phyloP scores from a whole-genome alignment of 2,888 invertebrate species.

The Pyrrhia umbra region DNA sequence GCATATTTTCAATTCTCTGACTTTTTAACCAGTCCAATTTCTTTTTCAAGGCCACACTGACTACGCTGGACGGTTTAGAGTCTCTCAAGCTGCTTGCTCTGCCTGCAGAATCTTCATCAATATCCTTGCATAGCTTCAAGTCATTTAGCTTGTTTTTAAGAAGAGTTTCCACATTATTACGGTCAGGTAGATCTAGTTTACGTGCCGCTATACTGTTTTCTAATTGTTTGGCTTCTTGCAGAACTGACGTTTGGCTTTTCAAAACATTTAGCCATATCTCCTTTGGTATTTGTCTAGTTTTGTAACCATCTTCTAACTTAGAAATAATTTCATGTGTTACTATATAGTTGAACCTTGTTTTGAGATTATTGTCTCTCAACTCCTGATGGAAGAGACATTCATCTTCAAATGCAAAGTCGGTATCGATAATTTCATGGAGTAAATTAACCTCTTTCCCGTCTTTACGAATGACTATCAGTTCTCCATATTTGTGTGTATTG shows the following conservation, averaged over 20 bases:
- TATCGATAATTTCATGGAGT: constrained; percentile 65
- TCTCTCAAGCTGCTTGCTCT: constrained; percentile 56
- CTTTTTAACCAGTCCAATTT: constrained; percentile 40
- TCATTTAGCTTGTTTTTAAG: constrained; percentile 71
- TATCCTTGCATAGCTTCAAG: constrained; percentile 74
- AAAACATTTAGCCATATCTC: constrained; percentile 62
- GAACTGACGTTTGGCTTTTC: constrained; percentile 67
- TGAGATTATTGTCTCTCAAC: constrained; percentile 68
- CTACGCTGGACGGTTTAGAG: not conserved
- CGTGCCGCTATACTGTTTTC: constrained; percentile 62
- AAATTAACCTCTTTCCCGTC: constrained; percentile 65
- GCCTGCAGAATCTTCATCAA: constrained; percentile 73
- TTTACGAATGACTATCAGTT: constrained; percentile 68
- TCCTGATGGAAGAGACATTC: constrained; percentile 69
- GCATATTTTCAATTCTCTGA: constrained; percentile 3
- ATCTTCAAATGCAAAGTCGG: constrained; percentile 69
- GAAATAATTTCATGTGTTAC: constrained; percentile 66
- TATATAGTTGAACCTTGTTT: constrained; percentile 65
- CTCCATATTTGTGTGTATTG: constrained; percentile 81
- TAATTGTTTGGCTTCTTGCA: constrained; percentile 59
- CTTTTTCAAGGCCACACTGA: constrained; percentile 10
- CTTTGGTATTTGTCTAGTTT: constrained; percentile 43
- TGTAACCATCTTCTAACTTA: constrained; percentile 65
- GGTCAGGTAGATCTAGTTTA: constrained; percentile 64
- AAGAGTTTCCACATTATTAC: constrained; percentile 36